A percentile compares a stretch with the other conserved stretches of the same genome.
Evolutionary conservation across 2,797 vertebrate species (phyloP).

Genomic region (Xenops minutus): DNA sequence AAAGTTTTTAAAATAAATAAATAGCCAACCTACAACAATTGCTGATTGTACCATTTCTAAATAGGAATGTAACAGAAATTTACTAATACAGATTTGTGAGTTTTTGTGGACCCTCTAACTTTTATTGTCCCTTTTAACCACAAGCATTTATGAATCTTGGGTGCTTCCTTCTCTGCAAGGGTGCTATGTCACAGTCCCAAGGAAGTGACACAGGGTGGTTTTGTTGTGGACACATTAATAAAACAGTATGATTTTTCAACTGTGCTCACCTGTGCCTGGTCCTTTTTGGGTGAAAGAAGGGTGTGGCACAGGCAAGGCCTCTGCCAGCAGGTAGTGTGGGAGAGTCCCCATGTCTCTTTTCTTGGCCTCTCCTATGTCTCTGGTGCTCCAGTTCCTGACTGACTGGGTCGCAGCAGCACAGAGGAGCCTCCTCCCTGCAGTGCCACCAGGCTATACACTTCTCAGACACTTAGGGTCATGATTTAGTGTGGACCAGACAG

Average conservation of each 20-base stretch:
- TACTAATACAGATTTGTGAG: background rate
- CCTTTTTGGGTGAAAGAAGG: background rate
- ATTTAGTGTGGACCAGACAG: background rate
- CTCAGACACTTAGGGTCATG: accelerated
- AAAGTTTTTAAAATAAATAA: background rate
- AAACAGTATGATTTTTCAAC: background rate
- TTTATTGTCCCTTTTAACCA: background rate
- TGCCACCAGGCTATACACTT: background rate
- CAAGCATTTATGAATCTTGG: background rate
- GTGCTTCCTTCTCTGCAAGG: background rate
- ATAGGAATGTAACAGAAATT: background rate
- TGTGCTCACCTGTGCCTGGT: background rate
- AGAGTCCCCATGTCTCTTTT: background rate
- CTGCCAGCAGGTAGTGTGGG: accelerated
- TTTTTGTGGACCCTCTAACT: background rate
- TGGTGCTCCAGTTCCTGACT: background rate
- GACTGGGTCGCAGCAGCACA: background rate
- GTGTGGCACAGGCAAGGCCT: background rate
- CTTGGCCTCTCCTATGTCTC: background rate
- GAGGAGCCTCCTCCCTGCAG: background rate
- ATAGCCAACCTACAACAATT: background rate
- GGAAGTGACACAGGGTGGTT: accelerated
- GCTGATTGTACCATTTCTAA: background rate
- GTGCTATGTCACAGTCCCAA: background rate
- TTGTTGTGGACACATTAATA: background rate